Conservation (phyloP, 1,140 invertebrate genomes). For the Drosophila willistoni region DNA sequence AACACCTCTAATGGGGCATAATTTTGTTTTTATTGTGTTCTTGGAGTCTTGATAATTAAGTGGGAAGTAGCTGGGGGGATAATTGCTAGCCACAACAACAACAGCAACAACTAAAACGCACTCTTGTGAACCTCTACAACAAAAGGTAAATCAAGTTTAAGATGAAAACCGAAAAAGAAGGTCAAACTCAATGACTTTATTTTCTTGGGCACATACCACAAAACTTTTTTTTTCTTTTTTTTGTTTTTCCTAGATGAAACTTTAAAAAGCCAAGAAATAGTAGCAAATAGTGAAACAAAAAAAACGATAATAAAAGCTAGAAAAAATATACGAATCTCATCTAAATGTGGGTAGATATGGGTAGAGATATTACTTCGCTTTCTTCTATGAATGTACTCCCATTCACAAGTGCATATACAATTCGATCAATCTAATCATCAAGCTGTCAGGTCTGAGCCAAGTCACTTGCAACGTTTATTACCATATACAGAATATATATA, state of each 20-base stretch:
- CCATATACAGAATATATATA: slow-evolving; percentile 29
- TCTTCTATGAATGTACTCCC: too few relatives aligned
- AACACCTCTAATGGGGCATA: slow-evolving; percentile 71
- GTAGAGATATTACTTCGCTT: not conserved
- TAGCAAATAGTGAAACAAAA: not conserved
- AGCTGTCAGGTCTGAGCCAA: not conserved
- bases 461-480: not conserved
- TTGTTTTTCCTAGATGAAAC: not conserved
- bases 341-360: slow-evolving; percentile 1
- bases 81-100: slow-evolving; percentile 27
- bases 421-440: not conserved
- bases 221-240: not conserved
- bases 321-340: not conserved
- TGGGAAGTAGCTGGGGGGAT: slow-evolving; percentile 59
- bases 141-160: slow-evolving; percentile 52
- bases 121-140: slow-evolving; percentile 40
- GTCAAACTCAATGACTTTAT: slow-evolving; percentile 42
- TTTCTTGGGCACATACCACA: slow-evolving; percentile 2
- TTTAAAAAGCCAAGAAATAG: not conserved
- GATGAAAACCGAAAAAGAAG: slow-evolving; percentile 44
- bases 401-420: slow-evolving; percentile 1
- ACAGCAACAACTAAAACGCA: slow-evolving; percentile 11
- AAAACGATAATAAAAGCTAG: not conserved
- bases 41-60: slow-evolving; percentile 59
- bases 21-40: slow-evolving; percentile 70